Percentiles rank a stretch among this genome's conserved stretches.
Evolutionary conservation across 2,888 invertebrate species (phyloP).

Genomic region (Drosophila gaucha): DNA sequence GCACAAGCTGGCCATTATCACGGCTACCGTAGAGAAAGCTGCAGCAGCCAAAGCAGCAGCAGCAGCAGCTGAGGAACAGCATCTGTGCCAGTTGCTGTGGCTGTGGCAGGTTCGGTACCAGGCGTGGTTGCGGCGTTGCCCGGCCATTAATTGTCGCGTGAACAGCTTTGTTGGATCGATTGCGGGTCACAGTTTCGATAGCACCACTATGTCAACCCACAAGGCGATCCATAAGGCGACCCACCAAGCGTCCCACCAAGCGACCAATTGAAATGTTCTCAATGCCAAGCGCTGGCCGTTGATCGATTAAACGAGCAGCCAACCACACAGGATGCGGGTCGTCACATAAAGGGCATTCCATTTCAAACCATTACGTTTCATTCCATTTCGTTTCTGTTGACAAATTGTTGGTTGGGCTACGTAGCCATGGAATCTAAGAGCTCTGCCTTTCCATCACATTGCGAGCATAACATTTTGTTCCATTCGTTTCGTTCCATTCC

Average conservation of each 20-base stretch:
- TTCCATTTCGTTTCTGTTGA: conserved; percentile 47
- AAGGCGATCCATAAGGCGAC: conserved; percentile 11
- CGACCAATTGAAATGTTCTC: conserved; percentile 53
- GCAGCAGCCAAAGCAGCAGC: not conserved
- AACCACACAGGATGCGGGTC: conserved; percentile 30
- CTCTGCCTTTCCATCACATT: no score
- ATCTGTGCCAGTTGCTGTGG: conserved; percentile 7
- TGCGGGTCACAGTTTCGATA: conserved; percentile 72
- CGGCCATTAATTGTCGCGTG: conserved; percentile 79
- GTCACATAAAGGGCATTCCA: conserved; percentile 12
- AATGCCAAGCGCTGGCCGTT: conserved; percentile 73
- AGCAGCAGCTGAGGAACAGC: not conserved
- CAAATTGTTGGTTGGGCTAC: conserved; percentile 74
- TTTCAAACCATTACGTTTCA: conserved; percentile 1
- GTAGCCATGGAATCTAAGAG: conserved; percentile 65
- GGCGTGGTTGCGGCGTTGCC: conserved; percentile 59
- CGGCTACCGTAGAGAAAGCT: conserved; percentile 65
- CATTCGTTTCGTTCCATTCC: conserved; percentile 16
- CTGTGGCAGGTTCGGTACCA: conserved; percentile 47
- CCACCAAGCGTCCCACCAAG: conserved; percentile 21
- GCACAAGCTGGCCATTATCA: conserved; percentile 68
- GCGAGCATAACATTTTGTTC: not conserved
- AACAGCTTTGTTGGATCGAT: conserved; percentile 76
- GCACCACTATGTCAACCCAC: conserved; percentile 60
- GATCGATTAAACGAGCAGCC: conserved; percentile 72